Conservation (phyloP, 1,140 invertebrate genomes). For the Hycleus cichorii region DNA sequence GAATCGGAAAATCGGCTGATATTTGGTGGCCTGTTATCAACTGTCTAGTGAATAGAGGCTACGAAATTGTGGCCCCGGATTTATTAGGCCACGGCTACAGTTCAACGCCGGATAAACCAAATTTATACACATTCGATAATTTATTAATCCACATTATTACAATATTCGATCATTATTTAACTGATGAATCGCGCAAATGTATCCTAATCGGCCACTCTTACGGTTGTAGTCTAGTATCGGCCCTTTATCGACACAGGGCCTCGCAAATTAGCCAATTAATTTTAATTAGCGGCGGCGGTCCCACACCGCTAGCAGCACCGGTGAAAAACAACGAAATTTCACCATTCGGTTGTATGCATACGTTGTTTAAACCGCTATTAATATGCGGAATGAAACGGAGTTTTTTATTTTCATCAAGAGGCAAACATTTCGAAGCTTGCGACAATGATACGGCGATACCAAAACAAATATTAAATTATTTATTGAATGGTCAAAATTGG, state of each 20-base stretch:
- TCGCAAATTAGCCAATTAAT: constrained; percentile 57
- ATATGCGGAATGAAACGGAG: constrained; percentile 48
- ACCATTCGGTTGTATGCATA: constrained; percentile 44
- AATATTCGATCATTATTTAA: constrained; percentile 55
- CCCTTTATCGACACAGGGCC: constrained; percentile 54
- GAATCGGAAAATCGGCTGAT: constrained; percentile 64
- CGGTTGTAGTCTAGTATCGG: constrained; percentile 62
- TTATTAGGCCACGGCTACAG: constrained; percentile 67
- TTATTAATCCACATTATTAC: constrained; percentile 53
- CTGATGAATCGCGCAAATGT: constrained; percentile 32
- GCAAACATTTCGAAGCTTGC: constrained; percentile 50
- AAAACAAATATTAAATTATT: constrained; percentile 49
- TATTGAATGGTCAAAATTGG: constrained; percentile 56
- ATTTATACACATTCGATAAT: constrained; percentile 58
- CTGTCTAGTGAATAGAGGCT: constrained; percentile 55
- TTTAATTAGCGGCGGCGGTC: constrained; percentile 63
- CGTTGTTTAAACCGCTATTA: constrained; percentile 45
- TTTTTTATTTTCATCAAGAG: constrained; percentile 48
- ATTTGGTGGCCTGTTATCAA: constrained; percentile 56
- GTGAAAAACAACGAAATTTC: constrained; percentile 42
- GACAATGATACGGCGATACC: constrained; percentile 50
- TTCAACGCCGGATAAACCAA: constrained; percentile 49
- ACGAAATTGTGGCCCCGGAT: constrained; percentile 63
- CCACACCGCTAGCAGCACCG: constrained; percentile 59
- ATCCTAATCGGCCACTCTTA: constrained; percentile 56